Percentiles rank a stretch among this genome's conserved stretches.
Evolutionary conservation across 2,113 vertebrate genomes (phyloP).

Genomic region (Orcinus orca): DNA sequence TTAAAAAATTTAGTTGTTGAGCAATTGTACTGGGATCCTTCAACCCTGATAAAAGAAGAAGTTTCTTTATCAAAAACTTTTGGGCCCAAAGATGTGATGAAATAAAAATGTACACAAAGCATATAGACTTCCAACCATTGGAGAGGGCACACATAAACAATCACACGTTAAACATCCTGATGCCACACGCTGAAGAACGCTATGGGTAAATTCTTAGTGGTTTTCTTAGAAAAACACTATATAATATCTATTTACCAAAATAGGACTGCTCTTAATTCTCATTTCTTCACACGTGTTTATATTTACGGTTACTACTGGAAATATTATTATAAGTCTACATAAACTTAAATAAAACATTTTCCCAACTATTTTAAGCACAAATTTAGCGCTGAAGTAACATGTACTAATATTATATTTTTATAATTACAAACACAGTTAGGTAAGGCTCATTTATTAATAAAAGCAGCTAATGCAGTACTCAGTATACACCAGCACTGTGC

Average conservation of each 20-base stretch:
- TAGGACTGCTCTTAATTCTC: conserved; percentile 45
- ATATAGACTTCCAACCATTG: neutral
- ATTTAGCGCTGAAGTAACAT: neutral
- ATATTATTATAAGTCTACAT: conserved; percentile 21
- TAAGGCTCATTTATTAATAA: conserved; percentile 22
- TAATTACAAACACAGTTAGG: neutral
- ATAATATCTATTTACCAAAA: conserved; percentile 59
- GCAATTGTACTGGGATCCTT: neutral
- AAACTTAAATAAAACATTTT: conserved; percentile 51
- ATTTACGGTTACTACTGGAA: conserved; percentile 43
- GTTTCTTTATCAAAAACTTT: neutral
- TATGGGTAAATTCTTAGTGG: conserved; percentile 2
- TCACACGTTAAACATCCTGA: neutral
- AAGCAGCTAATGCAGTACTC: neutral
- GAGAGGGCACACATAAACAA: neutral
- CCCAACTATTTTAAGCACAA: conserved; percentile 38
- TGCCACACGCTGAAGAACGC: neutral
- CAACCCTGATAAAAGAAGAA: neutral
- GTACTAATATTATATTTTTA: neutral
- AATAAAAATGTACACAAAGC: neutral
- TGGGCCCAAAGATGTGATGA: neutral
- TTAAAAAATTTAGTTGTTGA: neutral
- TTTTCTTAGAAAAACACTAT: conserved; percentile 45
- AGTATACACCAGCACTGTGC: neutral
- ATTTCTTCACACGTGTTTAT: conserved; percentile 42